Evolutionary conservation across 2,888 invertebrate genomes (phyloP).

Genomic region (Stenodema calcarata): DNA sequence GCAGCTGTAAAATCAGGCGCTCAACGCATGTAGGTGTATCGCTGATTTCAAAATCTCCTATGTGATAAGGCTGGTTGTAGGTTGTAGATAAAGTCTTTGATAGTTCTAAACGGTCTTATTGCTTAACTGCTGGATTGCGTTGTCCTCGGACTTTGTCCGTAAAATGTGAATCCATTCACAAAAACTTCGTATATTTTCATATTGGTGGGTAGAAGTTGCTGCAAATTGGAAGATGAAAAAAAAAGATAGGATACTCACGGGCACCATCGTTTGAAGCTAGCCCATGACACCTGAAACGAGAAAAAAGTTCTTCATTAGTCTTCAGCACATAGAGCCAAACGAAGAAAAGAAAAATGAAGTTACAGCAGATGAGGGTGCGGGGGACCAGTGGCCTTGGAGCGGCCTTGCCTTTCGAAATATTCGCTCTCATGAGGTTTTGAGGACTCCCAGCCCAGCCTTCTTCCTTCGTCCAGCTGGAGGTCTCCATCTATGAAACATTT

Average conservation of each 20-base stretch:
- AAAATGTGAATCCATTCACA: no score
- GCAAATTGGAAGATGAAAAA: no score
- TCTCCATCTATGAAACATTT: background rate
- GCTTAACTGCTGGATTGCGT: no score
- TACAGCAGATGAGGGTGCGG: background rate
- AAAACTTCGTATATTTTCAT: no score
- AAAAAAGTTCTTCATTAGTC: conserved; percentile 14
- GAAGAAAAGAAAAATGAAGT: background rate
- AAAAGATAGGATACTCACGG: conserved; percentile 25
- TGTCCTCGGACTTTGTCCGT: no score
- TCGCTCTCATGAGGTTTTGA: background rate
- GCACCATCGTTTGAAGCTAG: conserved; percentile 39
- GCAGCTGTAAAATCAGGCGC: no score
- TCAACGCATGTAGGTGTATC: no score
- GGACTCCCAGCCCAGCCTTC: background rate
- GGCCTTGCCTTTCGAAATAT: conserved; percentile 26
- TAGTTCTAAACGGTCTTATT: no score
- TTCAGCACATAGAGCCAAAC: background rate
- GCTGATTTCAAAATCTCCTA: no score
- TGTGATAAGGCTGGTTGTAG: no score
- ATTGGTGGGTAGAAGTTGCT: no score
- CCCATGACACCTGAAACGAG: conserved; percentile 40
- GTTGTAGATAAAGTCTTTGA: no score
- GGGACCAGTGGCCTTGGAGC: background rate
- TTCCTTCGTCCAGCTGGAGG: background rate